Conservation (phyloP, 2,888 invertebrate genomes). For the Junonia oenone region DNA sequence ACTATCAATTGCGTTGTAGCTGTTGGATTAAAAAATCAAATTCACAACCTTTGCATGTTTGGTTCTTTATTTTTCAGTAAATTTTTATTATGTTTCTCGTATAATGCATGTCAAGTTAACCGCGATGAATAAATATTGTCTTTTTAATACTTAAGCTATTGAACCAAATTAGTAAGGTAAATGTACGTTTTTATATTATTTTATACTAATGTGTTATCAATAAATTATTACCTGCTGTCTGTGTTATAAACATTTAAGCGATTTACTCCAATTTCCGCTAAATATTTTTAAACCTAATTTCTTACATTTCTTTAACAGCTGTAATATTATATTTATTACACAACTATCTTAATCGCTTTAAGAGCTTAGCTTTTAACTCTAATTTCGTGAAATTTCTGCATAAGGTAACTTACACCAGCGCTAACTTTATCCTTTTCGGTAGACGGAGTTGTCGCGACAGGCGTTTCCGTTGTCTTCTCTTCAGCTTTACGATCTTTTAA, state of each 20-base stretch:
- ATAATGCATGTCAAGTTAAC: not conserved
- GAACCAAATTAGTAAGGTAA: not conserved
- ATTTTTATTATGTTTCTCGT: constrained; percentile 4
- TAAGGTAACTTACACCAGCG: constrained; percentile 83
- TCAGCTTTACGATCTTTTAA: constrained; percentile 94
- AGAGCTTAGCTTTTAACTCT: constrained; percentile 79
- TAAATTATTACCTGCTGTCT: not conserved
- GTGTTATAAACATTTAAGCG: constrained; percentile 6
- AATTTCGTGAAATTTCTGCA: constrained; percentile 83
- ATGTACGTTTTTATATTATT: not conserved
- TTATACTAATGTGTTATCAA: not conserved
- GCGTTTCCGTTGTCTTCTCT: constrained; percentile 87
- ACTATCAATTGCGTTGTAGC: constrained; percentile 15
- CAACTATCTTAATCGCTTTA: not conserved
- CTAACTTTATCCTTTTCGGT: constrained; percentile 83
- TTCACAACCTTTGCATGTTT: constrained; percentile 34
- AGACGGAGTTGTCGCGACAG: constrained; percentile 80
- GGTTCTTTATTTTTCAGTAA: constrained; percentile 19
- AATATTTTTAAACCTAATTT: not conserved
- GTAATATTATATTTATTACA: not conserved
- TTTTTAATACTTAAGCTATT: not conserved
- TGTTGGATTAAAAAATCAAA: constrained; percentile 27
- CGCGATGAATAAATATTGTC: not conserved
- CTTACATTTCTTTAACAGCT: not conserved
- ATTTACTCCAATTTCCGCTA: not conserved